Base-by-base conservation (phyloP, 2,797 vertebrate species). In the Dryobates pubescens region DNA sequence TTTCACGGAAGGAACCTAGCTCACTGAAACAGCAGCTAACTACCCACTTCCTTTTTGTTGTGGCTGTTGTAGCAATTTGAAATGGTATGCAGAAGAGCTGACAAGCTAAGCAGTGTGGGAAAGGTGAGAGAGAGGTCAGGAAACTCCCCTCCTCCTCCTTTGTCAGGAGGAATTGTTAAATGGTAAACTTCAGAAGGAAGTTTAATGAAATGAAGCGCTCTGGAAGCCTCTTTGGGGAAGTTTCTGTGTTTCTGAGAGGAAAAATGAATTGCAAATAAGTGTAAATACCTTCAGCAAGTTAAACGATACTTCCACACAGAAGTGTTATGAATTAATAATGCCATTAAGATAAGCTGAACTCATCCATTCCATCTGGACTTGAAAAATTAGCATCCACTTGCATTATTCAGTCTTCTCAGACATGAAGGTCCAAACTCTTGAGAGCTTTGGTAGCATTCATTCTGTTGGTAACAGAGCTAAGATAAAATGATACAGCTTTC, bases 181-280 rank as follows among this genome's bases (percentile, higher is more conserved):
- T 82, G 12, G 36, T 8, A 13, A 76, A 73, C 72, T 82, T 89
- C 5, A 54, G 56, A 68, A 72, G 0, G 0, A 71, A 49, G 45
- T 76, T 82, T 59, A 78, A 43, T 84, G 30, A 78, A 69, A 62
- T 41, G 6, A 78, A 83, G 27, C 81, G 38, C 18, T 16, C 3
- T 54, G 49, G 58, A 82, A 93, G 56, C 9, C 4, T 41, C 32
- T 75, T 83, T 47, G 30, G 73, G 72, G 67, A 62, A 49, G n/a
- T 9, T 14, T 63, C 1, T 76, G 54, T 5, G 1, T 90, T 86
- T 30, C 49, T 49, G 75, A 83, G 73, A 38, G 30, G 26, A 71
- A 74, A 86, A 91, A 90, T 82, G 18, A 90, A 56, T 84, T 92
- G 68, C 54, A 79, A 22, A 45, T 63, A 63, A 74, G 29, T 59